A percentile compares a stretch with the other conserved stretches of the same genome.
phyloP scores from a whole-genome alignment of 2,797 vertebrate species.

The Aselliscus stoliczkanus region DNA sequence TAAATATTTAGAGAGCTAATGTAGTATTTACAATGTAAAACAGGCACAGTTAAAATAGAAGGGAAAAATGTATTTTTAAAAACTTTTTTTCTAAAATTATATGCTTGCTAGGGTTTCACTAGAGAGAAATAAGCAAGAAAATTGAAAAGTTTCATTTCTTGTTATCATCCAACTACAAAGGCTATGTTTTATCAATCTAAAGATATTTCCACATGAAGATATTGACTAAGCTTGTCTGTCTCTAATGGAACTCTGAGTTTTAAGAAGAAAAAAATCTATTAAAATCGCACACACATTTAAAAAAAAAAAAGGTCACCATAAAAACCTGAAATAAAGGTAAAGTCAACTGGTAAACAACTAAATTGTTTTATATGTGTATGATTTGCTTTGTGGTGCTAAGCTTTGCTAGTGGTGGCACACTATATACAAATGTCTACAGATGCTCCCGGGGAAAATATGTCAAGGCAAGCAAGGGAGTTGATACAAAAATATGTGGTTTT shows the following conservation, averaged over 20 bases:
- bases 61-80: background rate
- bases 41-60: background rate
- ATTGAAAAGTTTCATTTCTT: background rate
- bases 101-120: background rate
- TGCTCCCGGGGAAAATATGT: rapidly evolving
- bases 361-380: background rate
- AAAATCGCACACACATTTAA: background rate
- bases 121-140: background rate
- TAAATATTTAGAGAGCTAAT: background rate
- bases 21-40: background rate
- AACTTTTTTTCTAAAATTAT: background rate
- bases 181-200: background rate
- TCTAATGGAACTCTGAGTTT: background rate
- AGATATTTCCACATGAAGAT: background rate
- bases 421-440: background rate
- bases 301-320: background rate
- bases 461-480: background rate
- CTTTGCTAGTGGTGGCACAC: background rate
- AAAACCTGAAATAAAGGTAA: background rate
- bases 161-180: background rate
- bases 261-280: background rate
- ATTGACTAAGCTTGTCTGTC: background rate
- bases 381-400: background rate
- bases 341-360: background rate
- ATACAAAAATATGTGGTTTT: background rate